phyloP scores from a whole-genome alignment of 2,888 invertebrate species.

The Melipona beecheii region DNA sequence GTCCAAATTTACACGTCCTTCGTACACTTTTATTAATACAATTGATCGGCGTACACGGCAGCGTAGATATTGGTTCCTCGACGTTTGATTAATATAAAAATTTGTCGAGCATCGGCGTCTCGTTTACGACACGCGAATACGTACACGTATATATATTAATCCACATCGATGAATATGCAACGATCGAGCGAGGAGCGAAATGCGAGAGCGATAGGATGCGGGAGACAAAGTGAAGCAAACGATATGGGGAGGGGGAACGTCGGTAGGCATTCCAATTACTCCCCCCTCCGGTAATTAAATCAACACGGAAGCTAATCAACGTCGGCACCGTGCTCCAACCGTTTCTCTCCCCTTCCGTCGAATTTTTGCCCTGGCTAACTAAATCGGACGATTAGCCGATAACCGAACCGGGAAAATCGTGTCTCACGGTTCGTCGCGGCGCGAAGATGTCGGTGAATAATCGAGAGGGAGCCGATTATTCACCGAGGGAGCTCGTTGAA shows the following conservation, averaged over 20 bases:
- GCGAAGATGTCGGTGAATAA: constrained; percentile 33
- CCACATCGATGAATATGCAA: constrained; percentile 82
- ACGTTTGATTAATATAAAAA: constrained; percentile 15
- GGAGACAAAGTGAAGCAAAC: constrained; percentile 67
- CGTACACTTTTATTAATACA: not conserved
- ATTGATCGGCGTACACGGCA: not conserved
- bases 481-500: not conserved
- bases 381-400: constrained; percentile 65
- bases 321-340: constrained; percentile 50
- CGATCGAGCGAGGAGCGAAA: constrained; percentile 60
- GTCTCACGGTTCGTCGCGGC: constrained; percentile 25
- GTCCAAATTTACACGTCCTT: constrained; percentile 13
- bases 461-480: constrained; percentile 7
- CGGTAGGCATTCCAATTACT: constrained; percentile 82
- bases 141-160: constrained; percentile 74
- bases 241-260: constrained; percentile 65
- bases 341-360: constrained; percentile 28
- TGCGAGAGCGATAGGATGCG: constrained; percentile 62
- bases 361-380: constrained; percentile 62
- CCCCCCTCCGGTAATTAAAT: constrained; percentile 82
- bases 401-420: constrained; percentile 45
- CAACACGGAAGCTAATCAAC: constrained; percentile 82
- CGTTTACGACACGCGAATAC: constrained; percentile 56
- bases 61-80: no score
- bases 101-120: not conserved